Percentiles rank a stretch among this genome's conserved stretches.
Conservation (phyloP, 1,140 invertebrate species). For the Zeugodacus cucurbitae region DNA sequence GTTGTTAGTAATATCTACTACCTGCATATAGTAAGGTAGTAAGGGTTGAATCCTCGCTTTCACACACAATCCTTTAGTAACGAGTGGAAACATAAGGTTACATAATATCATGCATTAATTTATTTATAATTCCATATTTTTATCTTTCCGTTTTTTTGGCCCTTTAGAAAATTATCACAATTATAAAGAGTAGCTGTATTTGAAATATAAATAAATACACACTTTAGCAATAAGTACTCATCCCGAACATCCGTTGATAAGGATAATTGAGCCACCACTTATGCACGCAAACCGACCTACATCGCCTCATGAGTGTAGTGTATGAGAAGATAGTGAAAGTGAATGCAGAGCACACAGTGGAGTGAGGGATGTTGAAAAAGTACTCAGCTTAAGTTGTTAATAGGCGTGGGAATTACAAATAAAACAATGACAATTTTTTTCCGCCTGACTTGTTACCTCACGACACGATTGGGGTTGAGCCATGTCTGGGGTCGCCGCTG, state of each 20-base stretch:
- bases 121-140: background rate
- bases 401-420: conserved; percentile 11
- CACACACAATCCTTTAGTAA: background rate
- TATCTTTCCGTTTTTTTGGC: background rate
- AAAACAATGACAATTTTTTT: conserved; percentile 22
- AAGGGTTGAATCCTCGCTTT: background rate
- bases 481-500: background rate
- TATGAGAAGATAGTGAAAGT: background rate
- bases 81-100: background rate
- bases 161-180: background rate
- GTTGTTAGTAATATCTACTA: too few relatives aligned
- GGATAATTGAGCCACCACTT: conserved; percentile 27
- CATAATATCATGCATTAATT: background rate
- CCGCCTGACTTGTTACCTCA: background rate
- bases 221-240: background rate
- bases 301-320: background rate
- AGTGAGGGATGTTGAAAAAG: background rate
- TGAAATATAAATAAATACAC: background rate
- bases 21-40: background rate
- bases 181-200: background rate
- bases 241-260: conserved; percentile 1
- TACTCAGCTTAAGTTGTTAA: background rate
- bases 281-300: background rate
- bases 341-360: background rate
- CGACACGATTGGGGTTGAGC: background rate